phyloP scores from a whole-genome alignment of 2,888 invertebrate genomes.

The Oasisia sp. region DNA sequence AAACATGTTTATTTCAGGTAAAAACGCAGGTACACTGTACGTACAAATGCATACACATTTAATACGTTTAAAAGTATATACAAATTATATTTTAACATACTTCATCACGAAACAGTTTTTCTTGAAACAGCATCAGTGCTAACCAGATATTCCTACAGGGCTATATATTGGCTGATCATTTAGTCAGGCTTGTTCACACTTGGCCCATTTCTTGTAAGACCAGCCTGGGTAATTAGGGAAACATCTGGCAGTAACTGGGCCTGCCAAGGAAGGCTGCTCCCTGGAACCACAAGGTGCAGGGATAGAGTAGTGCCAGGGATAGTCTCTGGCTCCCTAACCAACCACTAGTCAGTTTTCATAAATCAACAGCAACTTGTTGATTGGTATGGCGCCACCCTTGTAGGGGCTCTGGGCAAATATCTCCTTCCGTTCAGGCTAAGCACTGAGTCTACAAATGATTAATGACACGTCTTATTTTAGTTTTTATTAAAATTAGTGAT shows the following conservation, averaged over 20 bases:
- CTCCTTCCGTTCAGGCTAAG: background rate
- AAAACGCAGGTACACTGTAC: too few relatives aligned
- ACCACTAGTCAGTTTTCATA: background rate
- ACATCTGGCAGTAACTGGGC: background rate
- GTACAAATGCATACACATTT: too few relatives aligned
- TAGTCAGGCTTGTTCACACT: conserved; percentile 8
- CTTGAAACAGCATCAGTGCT: background rate
- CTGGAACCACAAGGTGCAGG: background rate
- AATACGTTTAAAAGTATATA: too few relatives aligned
- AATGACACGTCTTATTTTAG: too few relatives aligned
- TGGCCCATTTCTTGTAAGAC: background rate
- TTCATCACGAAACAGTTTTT: too few relatives aligned
- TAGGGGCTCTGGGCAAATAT: background rate
- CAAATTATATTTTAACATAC: too few relatives aligned
- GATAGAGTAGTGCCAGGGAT: background rate
- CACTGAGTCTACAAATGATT: background rate
- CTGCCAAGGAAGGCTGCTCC: background rate
- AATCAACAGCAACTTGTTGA: conserved; percentile 3
- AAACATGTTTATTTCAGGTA: too few relatives aligned
- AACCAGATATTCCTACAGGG: background rate
- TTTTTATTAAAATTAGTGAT: too few relatives aligned
- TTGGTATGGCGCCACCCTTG: background rate
- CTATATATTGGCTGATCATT: background rate
- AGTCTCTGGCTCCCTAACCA: background rate
- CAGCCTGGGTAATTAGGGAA: background rate